These are phyloP conservation scores for Festucalex cinctus DNA, from an alignment of 2,113 vertebrate species.

Conservation along the genomic window DNA sequence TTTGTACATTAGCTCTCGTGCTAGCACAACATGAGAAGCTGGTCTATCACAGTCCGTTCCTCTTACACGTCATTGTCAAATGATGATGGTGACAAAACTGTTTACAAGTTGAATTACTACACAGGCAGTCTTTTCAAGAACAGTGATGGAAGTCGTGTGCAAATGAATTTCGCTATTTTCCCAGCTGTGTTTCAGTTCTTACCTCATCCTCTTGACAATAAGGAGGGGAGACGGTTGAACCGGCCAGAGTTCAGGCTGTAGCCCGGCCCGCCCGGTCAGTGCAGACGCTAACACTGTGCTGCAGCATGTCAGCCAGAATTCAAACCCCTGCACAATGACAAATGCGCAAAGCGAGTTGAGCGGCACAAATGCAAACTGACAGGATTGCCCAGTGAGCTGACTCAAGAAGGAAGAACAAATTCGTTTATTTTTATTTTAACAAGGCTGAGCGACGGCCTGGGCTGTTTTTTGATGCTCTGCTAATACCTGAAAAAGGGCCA, in stretches of 20 bases:
- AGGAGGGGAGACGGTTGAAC: constrained; percentile 34
- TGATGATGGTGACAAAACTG: neutral
- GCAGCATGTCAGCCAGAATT: constrained; percentile 53
- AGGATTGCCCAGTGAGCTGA: constrained; percentile 62
- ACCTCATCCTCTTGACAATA: constrained; percentile 50
- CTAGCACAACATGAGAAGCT: neutral
- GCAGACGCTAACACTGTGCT: constrained; percentile 26
- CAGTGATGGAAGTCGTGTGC: neutral
- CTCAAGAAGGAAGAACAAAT: constrained; percentile 48
- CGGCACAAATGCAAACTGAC: constrained; percentile 62
- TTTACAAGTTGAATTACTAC: neutral
- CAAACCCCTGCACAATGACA: constrained; percentile 61
- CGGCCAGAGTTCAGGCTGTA: constrained; percentile 31
- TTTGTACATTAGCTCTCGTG: neutral
- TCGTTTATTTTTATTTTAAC: constrained; percentile 51
- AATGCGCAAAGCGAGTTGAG: constrained; percentile 45
- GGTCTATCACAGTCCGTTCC: neutral
- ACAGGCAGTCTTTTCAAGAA: neutral
- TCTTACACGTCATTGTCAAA: neutral
- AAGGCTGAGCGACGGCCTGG: constrained; percentile 18
- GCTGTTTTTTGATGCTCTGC: constrained; percentile 14
- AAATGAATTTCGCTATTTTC: constrained; percentile 12
- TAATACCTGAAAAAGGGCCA: constrained; percentile 1
- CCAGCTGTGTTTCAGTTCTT: constrained; percentile 49
- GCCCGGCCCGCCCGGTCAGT: constrained; percentile 25